phyloP scores from a whole-genome alignment of 2,113 vertebrate genomes.

The Dasyprocta punctata region DNA sequence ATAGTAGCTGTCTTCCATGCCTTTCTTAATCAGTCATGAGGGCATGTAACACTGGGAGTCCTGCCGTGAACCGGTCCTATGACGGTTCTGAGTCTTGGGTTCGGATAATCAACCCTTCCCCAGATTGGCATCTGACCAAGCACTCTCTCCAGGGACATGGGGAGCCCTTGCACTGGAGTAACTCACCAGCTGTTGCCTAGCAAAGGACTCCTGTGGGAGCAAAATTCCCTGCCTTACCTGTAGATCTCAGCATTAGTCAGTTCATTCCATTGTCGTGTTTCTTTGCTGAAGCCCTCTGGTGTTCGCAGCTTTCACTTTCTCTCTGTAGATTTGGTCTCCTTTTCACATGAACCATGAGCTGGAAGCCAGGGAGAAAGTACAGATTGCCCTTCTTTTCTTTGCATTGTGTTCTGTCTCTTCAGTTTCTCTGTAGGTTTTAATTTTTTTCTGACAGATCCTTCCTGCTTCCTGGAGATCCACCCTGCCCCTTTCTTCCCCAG shows the following conservation, averaged over 20 bases:
- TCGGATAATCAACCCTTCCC: not conserved
- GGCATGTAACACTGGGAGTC: not conserved
- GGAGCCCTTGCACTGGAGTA: not conserved
- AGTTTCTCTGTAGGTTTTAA: not conserved
- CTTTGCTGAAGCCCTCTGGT: not conserved
- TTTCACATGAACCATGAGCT: not conserved
- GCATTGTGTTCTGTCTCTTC: not conserved
- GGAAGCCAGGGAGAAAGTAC: not conserved
- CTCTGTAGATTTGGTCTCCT: not conserved
- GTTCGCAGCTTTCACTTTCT: not conserved
- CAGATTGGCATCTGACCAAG: not conserved
- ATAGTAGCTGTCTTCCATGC: not conserved
- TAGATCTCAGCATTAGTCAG: not conserved
- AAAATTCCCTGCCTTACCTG: not conserved
- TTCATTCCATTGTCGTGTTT: not conserved
- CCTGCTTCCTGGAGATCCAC: not conserved
- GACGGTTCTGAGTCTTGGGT: not conserved
- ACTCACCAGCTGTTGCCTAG: not conserved
- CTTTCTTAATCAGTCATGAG: not conserved
- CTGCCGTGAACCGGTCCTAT: not conserved
- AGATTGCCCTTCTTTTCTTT: not conserved
- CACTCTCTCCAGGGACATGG: not conserved
- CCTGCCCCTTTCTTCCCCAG: not conserved
- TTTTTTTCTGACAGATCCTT: not conserved
- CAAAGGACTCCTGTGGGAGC: not conserved